These are phyloP conservation scores for Sycophila texana DNA, from an alignment of 2,888 invertebrate species.

Conservation along the genomic window DNA sequence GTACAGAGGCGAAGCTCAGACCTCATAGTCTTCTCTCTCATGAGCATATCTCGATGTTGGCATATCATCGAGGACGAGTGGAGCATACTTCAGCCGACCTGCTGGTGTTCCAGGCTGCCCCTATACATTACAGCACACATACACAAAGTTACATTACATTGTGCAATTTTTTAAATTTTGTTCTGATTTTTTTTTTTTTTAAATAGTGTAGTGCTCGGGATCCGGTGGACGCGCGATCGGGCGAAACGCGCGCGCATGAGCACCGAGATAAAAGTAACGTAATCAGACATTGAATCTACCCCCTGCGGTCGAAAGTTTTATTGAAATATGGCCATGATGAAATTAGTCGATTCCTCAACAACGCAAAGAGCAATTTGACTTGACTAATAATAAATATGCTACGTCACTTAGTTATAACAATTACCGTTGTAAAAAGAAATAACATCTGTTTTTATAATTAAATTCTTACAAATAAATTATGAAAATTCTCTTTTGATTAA, in stretches of 20 bases:
- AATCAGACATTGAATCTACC: neutral
- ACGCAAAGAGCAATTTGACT: too few relatives aligned
- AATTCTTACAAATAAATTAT: too few relatives aligned
- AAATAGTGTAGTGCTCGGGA: neutral
- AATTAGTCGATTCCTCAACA: too few relatives aligned
- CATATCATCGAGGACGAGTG: constrained; percentile 4
- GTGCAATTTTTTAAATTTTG: constrained; percentile 44
- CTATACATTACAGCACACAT: constrained; percentile 55
- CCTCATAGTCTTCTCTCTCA: neutral
- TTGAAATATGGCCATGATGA: too few relatives aligned
- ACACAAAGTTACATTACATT: constrained; percentile 49
- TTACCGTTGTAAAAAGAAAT: too few relatives aligned
- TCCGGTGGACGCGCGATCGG: neutral
- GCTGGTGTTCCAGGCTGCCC: constrained; percentile 51
- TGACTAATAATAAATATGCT: too few relatives aligned
- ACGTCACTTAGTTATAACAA: too few relatives aligned
- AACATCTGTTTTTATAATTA: too few relatives aligned
- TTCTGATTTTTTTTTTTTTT: constrained; percentile 13
- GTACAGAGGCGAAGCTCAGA: constrained; percentile 7
- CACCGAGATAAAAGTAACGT: constrained; percentile 53
- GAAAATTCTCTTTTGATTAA: too few relatives aligned
- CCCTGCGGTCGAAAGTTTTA: too few relatives aligned
- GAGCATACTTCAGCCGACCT: constrained; percentile 41
- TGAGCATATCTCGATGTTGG: constrained; percentile 27
- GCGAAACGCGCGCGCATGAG: constrained; percentile 21